Evolutionary conservation across 37 sponge, comb jelly and placozoan species (phyloP).

Genomic region (Aplysina aerophoba): DNA sequence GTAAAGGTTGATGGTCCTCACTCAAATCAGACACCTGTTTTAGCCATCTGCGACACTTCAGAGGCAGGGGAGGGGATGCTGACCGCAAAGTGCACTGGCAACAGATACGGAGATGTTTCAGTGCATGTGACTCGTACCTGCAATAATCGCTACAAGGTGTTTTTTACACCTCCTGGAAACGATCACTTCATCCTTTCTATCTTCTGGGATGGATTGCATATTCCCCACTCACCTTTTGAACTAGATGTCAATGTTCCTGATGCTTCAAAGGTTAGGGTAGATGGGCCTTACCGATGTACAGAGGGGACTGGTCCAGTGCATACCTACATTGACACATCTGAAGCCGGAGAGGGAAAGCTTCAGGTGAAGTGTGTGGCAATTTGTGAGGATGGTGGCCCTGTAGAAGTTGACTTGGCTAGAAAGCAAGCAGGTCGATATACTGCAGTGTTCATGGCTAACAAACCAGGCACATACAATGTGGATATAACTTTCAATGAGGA

Average conservation of each 20-base stretch:
- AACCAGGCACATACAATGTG: constrained; percentile 45
- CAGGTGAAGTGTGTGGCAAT: neutral
- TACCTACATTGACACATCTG: neutral
- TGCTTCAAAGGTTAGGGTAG: constrained; percentile 9
- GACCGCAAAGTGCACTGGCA: constrained; percentile 29
- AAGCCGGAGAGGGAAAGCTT: constrained; percentile 31
- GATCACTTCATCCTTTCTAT: constrained; percentile 26
- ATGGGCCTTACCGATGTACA: constrained; percentile 25
- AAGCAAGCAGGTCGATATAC: neutral
- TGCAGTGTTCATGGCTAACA: constrained; percentile 35
- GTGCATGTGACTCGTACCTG: constrained; percentile 3
- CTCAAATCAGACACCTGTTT: constrained; percentile 41
- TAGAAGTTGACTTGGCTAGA: neutral
- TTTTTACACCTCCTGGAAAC: constrained; percentile 13
- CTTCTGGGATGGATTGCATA: neutral
- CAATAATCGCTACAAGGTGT: constrained; percentile 17
- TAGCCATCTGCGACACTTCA: constrained; percentile 26
- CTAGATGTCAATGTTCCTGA: neutral
- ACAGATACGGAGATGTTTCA: constrained; percentile 36
- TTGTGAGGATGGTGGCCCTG: neutral
- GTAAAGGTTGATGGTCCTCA: constrained; percentile 57
- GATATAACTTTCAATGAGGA: constrained; percentile 36
- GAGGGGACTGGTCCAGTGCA: constrained; percentile 18
- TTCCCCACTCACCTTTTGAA: constrained; percentile 18
- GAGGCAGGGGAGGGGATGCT: constrained; percentile 47